phyloP scores from a whole-genome alignment of 2,113 vertebrate genomes.

The Bufo bufo region DNA sequence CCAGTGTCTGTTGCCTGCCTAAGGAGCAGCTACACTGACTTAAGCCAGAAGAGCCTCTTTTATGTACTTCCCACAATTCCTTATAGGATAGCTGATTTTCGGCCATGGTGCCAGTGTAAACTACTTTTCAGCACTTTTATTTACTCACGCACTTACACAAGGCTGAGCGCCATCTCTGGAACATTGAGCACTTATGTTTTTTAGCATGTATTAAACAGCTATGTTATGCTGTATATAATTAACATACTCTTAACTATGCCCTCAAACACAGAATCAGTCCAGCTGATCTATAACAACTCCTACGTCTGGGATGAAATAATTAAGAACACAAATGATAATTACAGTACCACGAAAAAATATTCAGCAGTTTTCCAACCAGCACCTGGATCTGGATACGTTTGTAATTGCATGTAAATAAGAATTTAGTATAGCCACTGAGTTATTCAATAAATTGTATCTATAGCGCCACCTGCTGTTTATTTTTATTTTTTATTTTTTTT shows the following conservation, averaged over 20 bases:
- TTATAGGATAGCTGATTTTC: conserved; percentile 50
- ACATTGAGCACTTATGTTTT: conserved; percentile 30
- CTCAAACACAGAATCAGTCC: not conserved
- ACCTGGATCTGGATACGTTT: too few relatives aligned
- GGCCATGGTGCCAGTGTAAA: conserved; percentile 43
- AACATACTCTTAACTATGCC: conserved; percentile 5
- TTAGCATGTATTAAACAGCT: not conserved
- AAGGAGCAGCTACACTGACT: conserved; percentile 36
- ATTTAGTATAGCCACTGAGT: too few relatives aligned
- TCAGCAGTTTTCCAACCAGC: too few relatives aligned
- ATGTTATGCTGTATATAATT: not conserved
- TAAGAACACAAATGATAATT: not conserved
- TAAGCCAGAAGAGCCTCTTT: conserved; percentile 42
- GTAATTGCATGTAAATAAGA: too few relatives aligned
- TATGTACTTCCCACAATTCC: conserved; percentile 54
- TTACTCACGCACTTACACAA: conserved; percentile 44
- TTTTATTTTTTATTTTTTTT: too few relatives aligned
- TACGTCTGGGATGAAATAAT: not conserved
- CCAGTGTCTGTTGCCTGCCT: not conserved
- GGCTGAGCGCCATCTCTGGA: conserved; percentile 47
- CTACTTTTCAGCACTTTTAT: conserved; percentile 50
- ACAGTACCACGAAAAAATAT: not conserved
- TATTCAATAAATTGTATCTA: too few relatives aligned
- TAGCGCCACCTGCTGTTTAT: too few relatives aligned
- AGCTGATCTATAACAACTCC: not conserved